Conservation (phyloP, 2,113 vertebrate species). For the Oenanthe melanoleuca region DNA sequence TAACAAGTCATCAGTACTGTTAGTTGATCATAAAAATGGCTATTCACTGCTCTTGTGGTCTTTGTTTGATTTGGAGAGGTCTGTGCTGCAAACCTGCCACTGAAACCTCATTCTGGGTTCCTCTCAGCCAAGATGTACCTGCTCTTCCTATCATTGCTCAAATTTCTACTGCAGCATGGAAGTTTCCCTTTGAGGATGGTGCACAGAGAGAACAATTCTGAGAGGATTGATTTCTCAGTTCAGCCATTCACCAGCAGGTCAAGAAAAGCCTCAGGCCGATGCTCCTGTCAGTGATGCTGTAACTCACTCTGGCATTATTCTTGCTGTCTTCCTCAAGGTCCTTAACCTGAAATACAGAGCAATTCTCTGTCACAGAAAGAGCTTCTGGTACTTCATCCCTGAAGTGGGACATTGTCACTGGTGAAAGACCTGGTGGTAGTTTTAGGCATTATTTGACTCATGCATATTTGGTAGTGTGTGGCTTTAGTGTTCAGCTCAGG, state of each 20-base stretch:
- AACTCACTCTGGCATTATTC: not conserved
- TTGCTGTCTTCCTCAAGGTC: not conserved
- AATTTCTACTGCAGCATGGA: not conserved
- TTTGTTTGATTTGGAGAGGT: not conserved
- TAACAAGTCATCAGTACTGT: not conserved
- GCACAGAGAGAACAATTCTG: not conserved
- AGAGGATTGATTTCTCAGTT: not conserved
- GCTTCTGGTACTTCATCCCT: not conserved
- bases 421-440: not conserved
- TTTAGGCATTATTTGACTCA: not conserved
- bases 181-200: not conserved
- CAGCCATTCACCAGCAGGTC: not conserved
- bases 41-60: not conserved
- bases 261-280: not conserved
- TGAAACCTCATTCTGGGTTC: not conserved
- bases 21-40: not conserved
- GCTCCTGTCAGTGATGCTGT: not conserved
- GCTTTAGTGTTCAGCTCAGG: not conserved
- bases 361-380: not conserved
- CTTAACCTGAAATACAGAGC: not conserved
- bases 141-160: not conserved
- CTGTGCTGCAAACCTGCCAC: not conserved
- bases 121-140: not conserved
- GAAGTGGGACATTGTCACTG: not conserved
- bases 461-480: not conserved